Evolutionary conservation across 37 sponge, comb jelly and placozoan species (phyloP).

Genomic region (Dysidea cf. avara): DNA sequence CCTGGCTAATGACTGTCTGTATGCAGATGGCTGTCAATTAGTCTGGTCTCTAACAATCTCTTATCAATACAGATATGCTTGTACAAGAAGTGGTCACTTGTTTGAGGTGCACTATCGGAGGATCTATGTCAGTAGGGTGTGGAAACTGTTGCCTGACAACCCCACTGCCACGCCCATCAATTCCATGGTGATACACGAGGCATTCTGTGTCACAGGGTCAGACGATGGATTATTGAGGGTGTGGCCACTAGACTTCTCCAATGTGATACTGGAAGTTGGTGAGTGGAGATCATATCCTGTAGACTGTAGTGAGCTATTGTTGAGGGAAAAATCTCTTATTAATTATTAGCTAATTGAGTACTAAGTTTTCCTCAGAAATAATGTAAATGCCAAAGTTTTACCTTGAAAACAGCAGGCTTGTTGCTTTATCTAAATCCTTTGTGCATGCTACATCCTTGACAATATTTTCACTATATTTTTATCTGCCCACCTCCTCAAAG

Average conservation of each 20-base stretch:
- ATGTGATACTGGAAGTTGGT: slow-evolving; percentile 83
- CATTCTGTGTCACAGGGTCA: slow-evolving; percentile 80
- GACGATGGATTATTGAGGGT: slow-evolving; percentile 80
- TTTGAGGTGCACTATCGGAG: slow-evolving; percentile 70
- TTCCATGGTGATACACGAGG: slow-evolving; percentile 65
- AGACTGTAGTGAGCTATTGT: too few species aligned
- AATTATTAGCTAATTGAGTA: too few species aligned
- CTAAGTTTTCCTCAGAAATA: too few species aligned
- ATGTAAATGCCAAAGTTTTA: too few species aligned
- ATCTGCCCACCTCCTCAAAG: too few species aligned
- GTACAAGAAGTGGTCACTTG: slow-evolving; percentile 54
- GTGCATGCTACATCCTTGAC: too few species aligned
- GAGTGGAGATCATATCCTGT: too few species aligned
- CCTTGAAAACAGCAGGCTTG: too few species aligned
- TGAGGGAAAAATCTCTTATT: too few species aligned
- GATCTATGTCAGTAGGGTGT: slow-evolving; percentile 55
- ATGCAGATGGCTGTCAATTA: too few species aligned
- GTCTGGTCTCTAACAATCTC: not conserved
- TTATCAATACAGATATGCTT: slow-evolving; percentile 50
- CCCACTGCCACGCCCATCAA: slow-evolving; percentile 53
- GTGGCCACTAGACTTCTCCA: slow-evolving; percentile 82
- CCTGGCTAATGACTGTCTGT: not conserved
- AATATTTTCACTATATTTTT: too few species aligned
- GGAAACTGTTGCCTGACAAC: slow-evolving; percentile 52
- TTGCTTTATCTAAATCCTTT: too few species aligned